Evolutionary conservation across 2,888 invertebrate species (phyloP).

Genomic region (Boloria selene): DNA sequence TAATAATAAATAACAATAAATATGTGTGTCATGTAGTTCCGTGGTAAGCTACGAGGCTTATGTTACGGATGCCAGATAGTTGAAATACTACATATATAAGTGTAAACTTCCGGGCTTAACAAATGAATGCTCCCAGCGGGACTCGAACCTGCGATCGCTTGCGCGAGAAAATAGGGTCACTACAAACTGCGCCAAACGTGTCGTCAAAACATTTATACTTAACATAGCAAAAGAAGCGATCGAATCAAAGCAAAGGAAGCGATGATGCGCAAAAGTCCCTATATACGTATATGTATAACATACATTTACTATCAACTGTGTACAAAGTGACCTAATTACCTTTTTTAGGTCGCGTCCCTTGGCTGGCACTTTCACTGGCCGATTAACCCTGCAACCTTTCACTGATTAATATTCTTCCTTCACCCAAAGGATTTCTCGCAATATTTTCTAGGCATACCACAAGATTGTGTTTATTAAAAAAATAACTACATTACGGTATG

Average conservation of each 20-base stretch:
- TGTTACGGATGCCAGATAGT: no score
- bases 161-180: no score
- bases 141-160: no score
- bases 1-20: no score
- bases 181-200: no score
- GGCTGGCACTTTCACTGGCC: constrained; percentile 33
- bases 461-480: constrained; percentile 24
- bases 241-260: neutral
- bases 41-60: no score
- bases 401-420: constrained; percentile 30
- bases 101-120: no score
- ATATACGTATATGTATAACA: neutral
- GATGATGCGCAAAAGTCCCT: neutral
- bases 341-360: constrained; percentile 33
- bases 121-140: no score
- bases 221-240: no score
- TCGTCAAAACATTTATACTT: no score
- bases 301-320: constrained; percentile 13
- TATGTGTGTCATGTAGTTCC: no score
- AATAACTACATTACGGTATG: constrained; percentile 3
- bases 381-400: constrained; percentile 34
- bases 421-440: constrained; percentile 19
- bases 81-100: no score
- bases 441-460: constrained; percentile 20
- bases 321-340: constrained; percentile 33